A percentile compares a stretch with the other conserved stretches of the same genome.
phyloP scores from a whole-genome alignment of 2,888 invertebrate species.

The Abscondita cerata region DNA sequence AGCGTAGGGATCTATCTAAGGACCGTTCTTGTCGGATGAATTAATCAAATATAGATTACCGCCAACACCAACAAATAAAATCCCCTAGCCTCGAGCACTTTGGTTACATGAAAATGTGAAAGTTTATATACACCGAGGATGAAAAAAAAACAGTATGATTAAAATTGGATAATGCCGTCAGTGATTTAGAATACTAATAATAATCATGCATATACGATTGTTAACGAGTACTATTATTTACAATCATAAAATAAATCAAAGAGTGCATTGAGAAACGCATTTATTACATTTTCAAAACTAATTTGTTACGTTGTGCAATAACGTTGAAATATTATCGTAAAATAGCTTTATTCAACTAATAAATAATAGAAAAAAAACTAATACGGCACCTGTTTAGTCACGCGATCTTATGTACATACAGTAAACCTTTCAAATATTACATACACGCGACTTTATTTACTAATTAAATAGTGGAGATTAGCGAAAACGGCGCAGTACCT shows the following conservation, averaged over 20 bases:
- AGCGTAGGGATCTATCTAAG: too few relatives aligned
- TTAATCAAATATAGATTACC: too few relatives aligned
- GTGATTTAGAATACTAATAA: too few relatives aligned
- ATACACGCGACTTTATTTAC: slow-evolving; percentile 10
- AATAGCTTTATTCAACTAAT: slow-evolving; percentile 26
- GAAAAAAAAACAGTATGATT: too few relatives aligned
- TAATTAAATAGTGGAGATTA: not conserved
- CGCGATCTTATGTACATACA: slow-evolving; percentile 21
- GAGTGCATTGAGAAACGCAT: slow-evolving; percentile 8
- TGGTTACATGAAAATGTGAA: too few relatives aligned
- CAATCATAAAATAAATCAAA: slow-evolving; percentile 2
- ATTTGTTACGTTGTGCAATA: slow-evolving; percentile 21
- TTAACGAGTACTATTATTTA: not conserved
- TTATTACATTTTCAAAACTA: slow-evolving; percentile 9
- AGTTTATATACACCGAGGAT: too few relatives aligned
- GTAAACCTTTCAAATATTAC: slow-evolving; percentile 26
- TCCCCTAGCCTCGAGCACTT: too few relatives aligned
- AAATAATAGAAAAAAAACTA: slow-evolving; percentile 23
- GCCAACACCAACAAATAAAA: too few relatives aligned
- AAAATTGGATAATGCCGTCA: too few relatives aligned
- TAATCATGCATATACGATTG: too few relatives aligned
- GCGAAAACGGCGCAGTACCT: slow-evolving; percentile 11
- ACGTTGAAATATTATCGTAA: slow-evolving; percentile 24
- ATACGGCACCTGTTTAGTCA: slow-evolving; percentile 30
- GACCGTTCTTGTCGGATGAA: too few relatives aligned